These are phyloP conservation scores for Mesitornis unicolor DNA, from an alignment of 2,113 vertebrate species.

Conservation along the genomic window DNA sequence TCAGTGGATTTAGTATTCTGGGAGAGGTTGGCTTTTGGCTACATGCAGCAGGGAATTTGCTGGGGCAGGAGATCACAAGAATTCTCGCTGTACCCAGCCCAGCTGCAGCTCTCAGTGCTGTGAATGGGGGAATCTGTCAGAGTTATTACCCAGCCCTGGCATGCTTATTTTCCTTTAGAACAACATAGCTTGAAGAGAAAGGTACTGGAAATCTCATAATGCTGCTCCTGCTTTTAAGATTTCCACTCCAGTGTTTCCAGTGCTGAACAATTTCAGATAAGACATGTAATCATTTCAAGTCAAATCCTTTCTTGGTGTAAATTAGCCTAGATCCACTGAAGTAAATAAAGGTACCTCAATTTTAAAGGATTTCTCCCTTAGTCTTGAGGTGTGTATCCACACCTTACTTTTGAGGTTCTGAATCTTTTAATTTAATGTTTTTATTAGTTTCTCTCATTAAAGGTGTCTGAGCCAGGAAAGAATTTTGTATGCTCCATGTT, in stretches of 20 bases:
- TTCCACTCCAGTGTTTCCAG: background rate
- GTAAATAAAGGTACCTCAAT: background rate
- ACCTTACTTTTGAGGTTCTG: background rate
- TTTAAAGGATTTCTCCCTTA: background rate
- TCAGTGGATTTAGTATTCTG: conserved; percentile 64
- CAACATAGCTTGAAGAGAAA: background rate
- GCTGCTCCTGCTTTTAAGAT: background rate
- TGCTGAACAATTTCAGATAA: background rate
- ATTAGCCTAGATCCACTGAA: background rate
- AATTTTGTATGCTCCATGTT: background rate
- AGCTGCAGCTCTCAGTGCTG: background rate
- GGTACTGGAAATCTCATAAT: background rate
- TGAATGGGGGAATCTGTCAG: background rate
- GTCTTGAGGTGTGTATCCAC: background rate
- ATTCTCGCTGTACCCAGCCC: background rate
- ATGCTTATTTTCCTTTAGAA: conserved; percentile 4
- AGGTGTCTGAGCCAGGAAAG: background rate
- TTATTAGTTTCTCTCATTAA: background rate
- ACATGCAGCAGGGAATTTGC: background rate
- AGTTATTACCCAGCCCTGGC: conserved; percentile 11
- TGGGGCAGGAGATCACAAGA: conserved; percentile 11
- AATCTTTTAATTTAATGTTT: background rate
- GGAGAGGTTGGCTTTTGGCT: conserved; percentile 27
- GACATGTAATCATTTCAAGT: background rate
- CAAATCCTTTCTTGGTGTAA: background rate